Evolutionary conservation across 1,140 invertebrate genomes (phyloP), one percentile per base, ranked within the genome.

Genomic region (Pararge aegeria): DNA sequence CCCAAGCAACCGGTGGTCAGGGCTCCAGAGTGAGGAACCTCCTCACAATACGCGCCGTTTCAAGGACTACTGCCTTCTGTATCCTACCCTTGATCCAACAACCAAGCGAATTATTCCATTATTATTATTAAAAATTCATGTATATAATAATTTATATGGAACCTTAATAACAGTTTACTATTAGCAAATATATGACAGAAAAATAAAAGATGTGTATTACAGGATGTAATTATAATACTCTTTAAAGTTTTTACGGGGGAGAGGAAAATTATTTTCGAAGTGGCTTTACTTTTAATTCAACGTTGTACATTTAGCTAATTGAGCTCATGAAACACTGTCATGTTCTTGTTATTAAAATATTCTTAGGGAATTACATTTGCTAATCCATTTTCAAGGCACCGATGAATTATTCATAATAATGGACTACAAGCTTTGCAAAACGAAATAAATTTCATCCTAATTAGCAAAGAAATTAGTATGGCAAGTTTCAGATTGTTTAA

Each of bases 391-490:
- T 55, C 30, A 52, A 46, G 38, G 48, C 30, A 49, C 52, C 34
- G 15, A 34, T 56, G 46, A 62, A 62, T 61, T 56, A 56, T 62
- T 56, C 54, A 52, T 61, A 40, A 55, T 55, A 40, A 61, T 27
- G 19, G 13, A 44, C 27, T 56, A 13, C 51, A 29, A 44, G 34
- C 24, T 37, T 30, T 46, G 15, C 29, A 30, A 30, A 55, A 21
- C 29, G 29, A 44, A 54, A 49, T 34, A 54, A 20, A 61, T 49
- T 61, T 55, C 20, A 52, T 52, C 37, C 27, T 56, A 56, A 62
- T 56, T 56, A 55, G 29, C 53, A 37, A 16, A 20, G 21, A 44
- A 55, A 42, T 51, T 56, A n/a, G n/a, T 30, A 13, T 16, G 44
- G 18, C 6, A 7, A 49, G 24, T 51, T 62, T 56, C 52, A 44